A percentile compares a stretch with the other conserved stretches of the same genome.
Evolutionary conservation across 2,113 vertebrate species (phyloP).

Genomic region (Lycaon pictus): DNA sequence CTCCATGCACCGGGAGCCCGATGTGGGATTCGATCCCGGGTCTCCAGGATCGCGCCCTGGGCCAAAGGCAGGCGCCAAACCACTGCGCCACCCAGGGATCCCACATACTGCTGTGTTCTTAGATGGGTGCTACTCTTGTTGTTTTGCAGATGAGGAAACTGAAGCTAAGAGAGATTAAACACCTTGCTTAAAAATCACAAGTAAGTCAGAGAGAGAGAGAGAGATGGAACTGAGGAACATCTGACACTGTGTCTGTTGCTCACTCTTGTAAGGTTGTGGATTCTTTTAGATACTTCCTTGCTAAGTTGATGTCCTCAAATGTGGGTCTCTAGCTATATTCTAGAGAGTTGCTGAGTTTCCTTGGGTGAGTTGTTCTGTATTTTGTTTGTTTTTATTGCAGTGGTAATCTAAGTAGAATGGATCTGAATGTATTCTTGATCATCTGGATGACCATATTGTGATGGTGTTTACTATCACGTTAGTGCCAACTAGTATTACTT

Average conservation of each 20-base stretch:
- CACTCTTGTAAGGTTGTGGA: neutral
- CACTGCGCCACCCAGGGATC: too few relatives aligned
- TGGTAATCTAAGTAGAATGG: neutral
- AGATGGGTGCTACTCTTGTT: neutral
- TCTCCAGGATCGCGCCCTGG: too few relatives aligned
- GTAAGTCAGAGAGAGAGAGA: neutral
- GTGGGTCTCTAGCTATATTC: neutral
- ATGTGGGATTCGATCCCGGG: too few relatives aligned
- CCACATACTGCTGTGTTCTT: neutral
- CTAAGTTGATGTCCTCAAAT: neutral
- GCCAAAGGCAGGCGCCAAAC: too few relatives aligned
- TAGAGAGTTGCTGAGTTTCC: neutral
- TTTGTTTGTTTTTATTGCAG: neutral
- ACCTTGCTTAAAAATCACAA: neutral
- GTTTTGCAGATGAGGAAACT: neutral
- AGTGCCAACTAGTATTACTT: neutral
- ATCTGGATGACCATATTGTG: constrained; percentile 3
- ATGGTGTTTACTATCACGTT: neutral
- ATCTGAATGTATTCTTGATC: neutral
- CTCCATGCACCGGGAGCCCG: too few relatives aligned
- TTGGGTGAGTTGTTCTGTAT: neutral
- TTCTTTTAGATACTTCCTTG: neutral
- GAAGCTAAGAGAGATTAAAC: neutral
- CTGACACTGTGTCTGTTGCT: neutral
- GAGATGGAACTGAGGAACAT: neutral